These are phyloP conservation scores for Megaustenia siamemsis DNA, from an alignment of 2,888 invertebrate species.

Conservation along the genomic window DNA sequence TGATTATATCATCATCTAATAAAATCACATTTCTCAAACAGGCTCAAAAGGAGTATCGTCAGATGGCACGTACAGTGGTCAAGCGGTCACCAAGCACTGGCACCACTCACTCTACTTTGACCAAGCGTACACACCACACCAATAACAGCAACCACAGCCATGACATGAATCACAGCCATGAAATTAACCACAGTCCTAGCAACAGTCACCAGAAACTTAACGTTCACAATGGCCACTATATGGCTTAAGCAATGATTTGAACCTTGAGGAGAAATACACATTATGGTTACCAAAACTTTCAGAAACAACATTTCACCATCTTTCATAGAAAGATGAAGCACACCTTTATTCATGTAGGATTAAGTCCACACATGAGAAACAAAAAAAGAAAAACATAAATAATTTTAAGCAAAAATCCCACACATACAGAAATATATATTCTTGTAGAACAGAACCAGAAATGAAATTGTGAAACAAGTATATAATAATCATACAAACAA, in stretches of 20 bases:
- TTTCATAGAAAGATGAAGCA: too few species aligned
- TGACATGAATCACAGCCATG: conserved; percentile 35
- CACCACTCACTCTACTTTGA: conserved; percentile 26
- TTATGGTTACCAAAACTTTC: neutral
- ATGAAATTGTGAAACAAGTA: too few species aligned
- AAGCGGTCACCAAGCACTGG: conserved; percentile 35
- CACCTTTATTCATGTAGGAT: too few species aligned
- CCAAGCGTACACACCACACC: conserved; percentile 38
- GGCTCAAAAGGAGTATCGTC: conserved; percentile 58
- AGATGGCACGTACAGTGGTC: conserved; percentile 42
- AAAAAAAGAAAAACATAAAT: too few species aligned
- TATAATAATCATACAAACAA: too few species aligned
- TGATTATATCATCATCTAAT: too few species aligned
- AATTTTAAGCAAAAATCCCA: too few species aligned
- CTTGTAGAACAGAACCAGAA: too few species aligned
- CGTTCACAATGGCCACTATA: conserved; percentile 26
- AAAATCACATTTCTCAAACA: conserved; percentile 21
- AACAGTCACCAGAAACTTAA: conserved; percentile 38
- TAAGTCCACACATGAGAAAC: too few species aligned
- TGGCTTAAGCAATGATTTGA: neutral
- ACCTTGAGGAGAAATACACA: neutral
- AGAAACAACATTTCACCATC: neutral
- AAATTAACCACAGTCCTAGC: conserved; percentile 32
- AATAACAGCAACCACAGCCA: conserved; percentile 33
- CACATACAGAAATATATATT: too few species aligned